Conservation (phyloP, 2,797 vertebrate species). For the Diceros bicornis region DNA sequence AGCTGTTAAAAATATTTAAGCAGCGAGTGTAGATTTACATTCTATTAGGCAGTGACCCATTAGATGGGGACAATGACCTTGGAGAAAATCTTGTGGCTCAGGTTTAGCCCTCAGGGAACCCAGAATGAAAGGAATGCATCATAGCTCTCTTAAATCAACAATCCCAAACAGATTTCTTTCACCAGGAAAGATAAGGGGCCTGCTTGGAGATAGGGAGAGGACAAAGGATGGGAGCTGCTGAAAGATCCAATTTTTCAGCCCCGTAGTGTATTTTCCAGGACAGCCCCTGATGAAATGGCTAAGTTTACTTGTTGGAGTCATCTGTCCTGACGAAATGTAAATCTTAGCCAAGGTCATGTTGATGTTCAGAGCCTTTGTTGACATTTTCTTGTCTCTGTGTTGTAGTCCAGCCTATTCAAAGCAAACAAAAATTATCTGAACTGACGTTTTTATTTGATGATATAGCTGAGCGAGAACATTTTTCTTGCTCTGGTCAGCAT, state of each 20-base stretch:
- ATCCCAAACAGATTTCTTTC: neutral
- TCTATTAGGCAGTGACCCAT: neutral
- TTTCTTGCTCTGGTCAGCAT: conserved; percentile 39
- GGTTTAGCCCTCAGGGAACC: neutral
- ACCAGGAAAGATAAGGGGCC: neutral
- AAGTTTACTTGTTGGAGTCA: conserved; percentile 7
- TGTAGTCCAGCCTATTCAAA: neutral
- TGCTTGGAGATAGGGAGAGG: neutral
- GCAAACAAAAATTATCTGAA: conserved; percentile 45
- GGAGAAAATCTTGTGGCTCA: neutral
- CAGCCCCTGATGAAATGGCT: neutral
- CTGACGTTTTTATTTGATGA: neutral
- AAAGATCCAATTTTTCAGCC: neutral
- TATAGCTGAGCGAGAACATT: neutral
- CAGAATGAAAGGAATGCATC: neutral
- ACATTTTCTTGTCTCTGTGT: conserved; percentile 35
- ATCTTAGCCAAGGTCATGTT: conserved; percentile 44
- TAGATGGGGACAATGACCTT: neutral
- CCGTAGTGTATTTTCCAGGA: neutral
- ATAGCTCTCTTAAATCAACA: neutral
- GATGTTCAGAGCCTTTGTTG: conserved; percentile 19
- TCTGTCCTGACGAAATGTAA: neutral
- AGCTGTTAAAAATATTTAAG: neutral
- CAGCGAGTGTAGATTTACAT: neutral
- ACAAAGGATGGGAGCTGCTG: neutral